Percentiles rank a stretch among this genome's conserved stretches.
Evolutionary conservation across 2,888 invertebrate species (phyloP).

Genomic region (Tachina grossa): DNA sequence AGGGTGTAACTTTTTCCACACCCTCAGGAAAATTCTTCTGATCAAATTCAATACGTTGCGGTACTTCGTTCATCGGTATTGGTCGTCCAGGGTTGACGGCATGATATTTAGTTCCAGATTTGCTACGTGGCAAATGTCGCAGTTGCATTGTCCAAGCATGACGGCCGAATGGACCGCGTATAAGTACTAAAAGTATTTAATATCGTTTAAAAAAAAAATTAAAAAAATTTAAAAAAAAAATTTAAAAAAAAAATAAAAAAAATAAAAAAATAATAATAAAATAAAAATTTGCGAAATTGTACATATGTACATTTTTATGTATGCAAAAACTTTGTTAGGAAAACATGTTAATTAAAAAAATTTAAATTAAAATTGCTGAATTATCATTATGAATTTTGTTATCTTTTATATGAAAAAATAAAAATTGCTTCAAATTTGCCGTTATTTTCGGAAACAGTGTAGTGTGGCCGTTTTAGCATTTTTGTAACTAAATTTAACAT

Average conservation of each 20-base stretch:
- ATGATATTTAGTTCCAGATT: conserved; percentile 86
- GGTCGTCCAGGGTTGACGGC: conserved; percentile 87
- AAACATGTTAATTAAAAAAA: too few species aligned
- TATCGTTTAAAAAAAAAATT: neutral
- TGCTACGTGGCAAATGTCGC: conserved; percentile 93
- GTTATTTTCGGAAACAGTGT: too few species aligned
- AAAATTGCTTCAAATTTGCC: too few species aligned
- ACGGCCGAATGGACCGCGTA: conserved; percentile 96
- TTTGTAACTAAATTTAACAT: too few species aligned
- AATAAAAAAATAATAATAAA: too few species aligned
- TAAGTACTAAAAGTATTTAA: conserved; percentile 85
- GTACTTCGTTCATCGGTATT: conserved; percentile 88
- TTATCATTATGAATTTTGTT: too few species aligned
- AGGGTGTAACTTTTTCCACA: conserved; percentile 90
- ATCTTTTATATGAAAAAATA: too few species aligned
- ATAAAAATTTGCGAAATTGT: too few species aligned
- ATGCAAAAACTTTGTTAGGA: neutral
- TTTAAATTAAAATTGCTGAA: too few species aligned
- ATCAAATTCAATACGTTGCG: conserved; percentile 86
- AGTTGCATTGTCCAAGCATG: conserved; percentile 97
- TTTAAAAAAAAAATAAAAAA: too few species aligned
- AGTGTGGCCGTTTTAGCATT: too few species aligned
- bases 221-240: neutral
- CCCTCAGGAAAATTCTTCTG: conserved; percentile 91
- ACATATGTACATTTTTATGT: too few species aligned